Conservation (phyloP, 1,140 invertebrate genomes). For the Drosophila sproati region DNA sequence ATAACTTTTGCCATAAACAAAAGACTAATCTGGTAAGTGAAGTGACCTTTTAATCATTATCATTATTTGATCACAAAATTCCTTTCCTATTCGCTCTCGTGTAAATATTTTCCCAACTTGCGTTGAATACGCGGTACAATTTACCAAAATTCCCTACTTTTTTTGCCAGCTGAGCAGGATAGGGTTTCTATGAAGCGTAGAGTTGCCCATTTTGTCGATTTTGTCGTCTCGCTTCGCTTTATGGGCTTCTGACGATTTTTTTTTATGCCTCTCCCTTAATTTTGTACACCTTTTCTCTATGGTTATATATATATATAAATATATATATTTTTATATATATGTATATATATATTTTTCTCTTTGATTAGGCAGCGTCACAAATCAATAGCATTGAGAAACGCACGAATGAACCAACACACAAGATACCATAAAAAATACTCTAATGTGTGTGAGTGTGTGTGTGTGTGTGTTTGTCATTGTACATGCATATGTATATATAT, state of each 20-base stretch:
- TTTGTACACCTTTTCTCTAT: slow-evolving; percentile 57
- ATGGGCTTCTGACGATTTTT: slow-evolving; percentile 17
- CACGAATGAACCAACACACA: slow-evolving; percentile 42
- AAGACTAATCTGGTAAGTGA: too few relatives aligned
- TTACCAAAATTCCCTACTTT: not conserved
- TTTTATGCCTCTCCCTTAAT: slow-evolving; percentile 57
- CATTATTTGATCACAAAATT: not conserved
- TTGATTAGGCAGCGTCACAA: slow-evolving; percentile 62
- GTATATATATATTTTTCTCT: slow-evolving; percentile 14
- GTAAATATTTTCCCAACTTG: not conserved
- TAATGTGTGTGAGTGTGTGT: slow-evolving; percentile 9
- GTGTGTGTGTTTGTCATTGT: slow-evolving; percentile 11
- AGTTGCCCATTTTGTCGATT: not conserved
- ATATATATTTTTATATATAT: slow-evolving; percentile 16
- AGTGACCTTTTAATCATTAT: too few relatives aligned
- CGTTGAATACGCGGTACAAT: not conserved
- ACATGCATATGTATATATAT: too few relatives aligned
- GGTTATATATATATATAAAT: slow-evolving; percentile 3
- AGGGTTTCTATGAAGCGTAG: slow-evolving; percentile 5
- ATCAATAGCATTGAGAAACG: slow-evolving; percentile 66
- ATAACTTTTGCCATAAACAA: too few relatives aligned
- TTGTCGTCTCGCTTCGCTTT: slow-evolving; percentile 33
- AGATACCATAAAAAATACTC: slow-evolving; percentile 52
- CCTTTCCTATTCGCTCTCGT: not conserved
- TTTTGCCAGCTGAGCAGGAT: slow-evolving; percentile 7